Percentiles rank a stretch among this genome's conserved stretches.
Conservation (phyloP, 2,888 invertebrate genomes). For the Lithodes maja region DNA sequence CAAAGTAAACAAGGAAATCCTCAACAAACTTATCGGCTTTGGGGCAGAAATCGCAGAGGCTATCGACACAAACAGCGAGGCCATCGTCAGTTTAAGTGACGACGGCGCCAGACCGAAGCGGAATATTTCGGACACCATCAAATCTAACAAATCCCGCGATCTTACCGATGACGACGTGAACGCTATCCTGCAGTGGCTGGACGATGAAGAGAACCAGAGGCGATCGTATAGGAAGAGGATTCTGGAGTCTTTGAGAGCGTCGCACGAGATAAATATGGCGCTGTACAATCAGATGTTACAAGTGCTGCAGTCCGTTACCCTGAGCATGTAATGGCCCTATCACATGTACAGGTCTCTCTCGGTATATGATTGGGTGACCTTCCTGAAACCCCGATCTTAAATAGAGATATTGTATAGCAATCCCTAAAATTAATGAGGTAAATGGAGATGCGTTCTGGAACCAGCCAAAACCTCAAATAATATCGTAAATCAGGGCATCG, state of each 20-base stretch:
- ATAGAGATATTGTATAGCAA: no score
- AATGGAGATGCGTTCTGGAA: no score
- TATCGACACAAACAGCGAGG: slow-evolving; percentile 40
- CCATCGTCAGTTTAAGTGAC: slow-evolving; percentile 19
- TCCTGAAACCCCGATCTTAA: no score
- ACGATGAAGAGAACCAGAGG: slow-evolving; percentile 43
- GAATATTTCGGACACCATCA: slow-evolving; percentile 22
- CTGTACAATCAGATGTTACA: slow-evolving; percentile 42
- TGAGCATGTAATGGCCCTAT: slow-evolving; percentile 6
- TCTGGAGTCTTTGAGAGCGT: slow-evolving; percentile 33
- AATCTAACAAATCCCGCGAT: slow-evolving; percentile 1
- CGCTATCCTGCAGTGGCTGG: slow-evolving; percentile 35
- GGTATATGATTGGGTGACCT: no score
- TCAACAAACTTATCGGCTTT: slow-evolving; percentile 39
- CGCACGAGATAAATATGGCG: slow-evolving; percentile 38
- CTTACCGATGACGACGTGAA: slow-evolving; percentile 22
- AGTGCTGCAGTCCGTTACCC: slow-evolving; percentile 41
- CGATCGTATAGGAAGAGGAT: slow-evolving; percentile 47
- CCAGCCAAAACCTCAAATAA: no score
- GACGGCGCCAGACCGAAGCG: neutral
- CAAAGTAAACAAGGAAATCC: slow-evolving; percentile 40
- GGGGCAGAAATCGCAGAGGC: slow-evolving; percentile 51
- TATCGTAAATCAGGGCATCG: no score
- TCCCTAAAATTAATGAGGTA: no score
- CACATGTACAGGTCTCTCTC: no score